Evolutionary conservation across 2,888 invertebrate genomes (phyloP).

Genomic region (Tenodera sinensis): DNA sequence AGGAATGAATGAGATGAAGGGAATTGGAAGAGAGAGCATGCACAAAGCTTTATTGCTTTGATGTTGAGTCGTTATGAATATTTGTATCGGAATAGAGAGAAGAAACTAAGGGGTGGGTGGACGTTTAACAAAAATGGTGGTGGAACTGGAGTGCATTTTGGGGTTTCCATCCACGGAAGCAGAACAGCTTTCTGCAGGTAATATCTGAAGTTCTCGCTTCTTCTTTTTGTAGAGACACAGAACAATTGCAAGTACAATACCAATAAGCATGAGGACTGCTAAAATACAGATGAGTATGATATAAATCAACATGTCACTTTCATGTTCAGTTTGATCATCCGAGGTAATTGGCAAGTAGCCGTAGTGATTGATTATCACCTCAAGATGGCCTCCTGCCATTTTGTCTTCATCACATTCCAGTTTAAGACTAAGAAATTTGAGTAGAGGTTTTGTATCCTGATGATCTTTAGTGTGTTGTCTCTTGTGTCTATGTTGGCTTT

Average conservation of each 20-base stretch:
- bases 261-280: conserved; percentile 4
- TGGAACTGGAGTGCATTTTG: not conserved
- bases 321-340: not conserved
- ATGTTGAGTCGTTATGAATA: too few species aligned
- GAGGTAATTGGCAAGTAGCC: not conserved
- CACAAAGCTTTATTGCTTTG: too few species aligned
- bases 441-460: not conserved
- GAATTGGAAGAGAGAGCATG: too few species aligned
- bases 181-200: not conserved
- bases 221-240: not conserved
- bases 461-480: not conserved
- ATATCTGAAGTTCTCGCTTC: not conserved
- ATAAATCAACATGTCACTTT: not conserved
- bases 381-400: not conserved
- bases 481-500: too few species aligned
- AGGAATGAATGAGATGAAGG: too few species aligned
- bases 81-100: too few species aligned
- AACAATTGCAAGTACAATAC: conserved; percentile 4
- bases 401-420: not conserved
- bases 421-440: not conserved
- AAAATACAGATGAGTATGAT: conserved; percentile 18
- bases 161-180: not conserved
- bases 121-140: not conserved
- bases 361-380: not conserved
- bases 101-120: too few species aligned